These are phyloP conservation scores for Drosophila nannoptera DNA, from an alignment of 1,140 invertebrate genomes.

Conservation along the genomic window DNA sequence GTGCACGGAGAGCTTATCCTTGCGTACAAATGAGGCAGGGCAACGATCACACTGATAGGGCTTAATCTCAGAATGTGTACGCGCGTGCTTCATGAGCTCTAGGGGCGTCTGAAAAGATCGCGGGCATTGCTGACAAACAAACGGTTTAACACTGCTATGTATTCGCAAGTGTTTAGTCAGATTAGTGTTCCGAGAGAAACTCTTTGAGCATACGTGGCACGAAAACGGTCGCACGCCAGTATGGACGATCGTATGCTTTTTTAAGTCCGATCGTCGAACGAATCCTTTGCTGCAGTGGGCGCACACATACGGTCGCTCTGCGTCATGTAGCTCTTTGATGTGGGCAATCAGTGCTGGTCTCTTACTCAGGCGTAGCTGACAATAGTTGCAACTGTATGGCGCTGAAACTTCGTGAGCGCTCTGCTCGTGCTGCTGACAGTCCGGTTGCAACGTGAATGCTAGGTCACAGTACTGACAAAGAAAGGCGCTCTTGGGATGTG, in stretches of 20 bases:
- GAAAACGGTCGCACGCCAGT: conserved; percentile 85
- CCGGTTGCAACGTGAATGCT: conserved; percentile 82
- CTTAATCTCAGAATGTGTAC: conserved; percentile 86
- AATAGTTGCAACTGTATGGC: conserved; percentile 82
- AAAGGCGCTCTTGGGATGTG: conserved; percentile 80
- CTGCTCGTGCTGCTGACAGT: conserved; percentile 82
- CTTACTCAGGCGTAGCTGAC: conserved; percentile 81
- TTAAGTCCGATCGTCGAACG: conserved; percentile 83
- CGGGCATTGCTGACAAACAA: conserved; percentile 86
- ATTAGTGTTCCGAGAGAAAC: conserved; percentile 88
- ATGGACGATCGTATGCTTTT: conserved; percentile 86
- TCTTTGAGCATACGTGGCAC: conserved; percentile 85
- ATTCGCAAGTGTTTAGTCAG: conserved; percentile 90
- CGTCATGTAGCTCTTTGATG: conserved; percentile 82
- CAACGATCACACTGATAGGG: conserved; percentile 85
- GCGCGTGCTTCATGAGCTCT: conserved; percentile 84
- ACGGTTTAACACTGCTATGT: conserved; percentile 84
- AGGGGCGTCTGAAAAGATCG: conserved; percentile 86
- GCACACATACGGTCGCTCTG: conserved; percentile 84
- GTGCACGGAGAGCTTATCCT: conserved; percentile 83
- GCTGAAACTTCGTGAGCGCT: conserved; percentile 81
- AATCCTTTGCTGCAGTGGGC: conserved; percentile 84
- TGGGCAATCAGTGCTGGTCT: conserved; percentile 82
- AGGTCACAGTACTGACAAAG: conserved; percentile 85
- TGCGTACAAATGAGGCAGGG: conserved; percentile 83